Evolutionary conservation across 1,140 invertebrate genomes (phyloP), one percentile per base, ranked within the genome.

Genomic region (Myzus persicae): DNA sequence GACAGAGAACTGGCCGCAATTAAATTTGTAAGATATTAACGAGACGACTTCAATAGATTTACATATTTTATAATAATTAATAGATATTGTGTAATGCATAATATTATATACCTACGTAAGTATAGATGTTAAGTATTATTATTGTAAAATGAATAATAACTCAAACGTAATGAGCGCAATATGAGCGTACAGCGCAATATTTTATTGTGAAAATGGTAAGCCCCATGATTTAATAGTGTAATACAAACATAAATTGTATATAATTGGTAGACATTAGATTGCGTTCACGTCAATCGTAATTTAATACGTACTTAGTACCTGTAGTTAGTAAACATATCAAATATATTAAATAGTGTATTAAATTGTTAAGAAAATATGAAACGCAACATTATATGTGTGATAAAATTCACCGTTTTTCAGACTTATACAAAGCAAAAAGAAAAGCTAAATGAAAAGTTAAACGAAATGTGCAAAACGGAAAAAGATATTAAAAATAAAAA

Each of bases 341-440:
- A 67, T n/a, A 76, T n/a, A n/a, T n/a, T 18, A 26, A 31, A n/a
- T n/a, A 31, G 4, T 31, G 4, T 59, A 59, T 67, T 67, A 67
- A 20, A 48, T 1, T 31, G 2, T 26, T 59, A 59, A 59, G 9
- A 67, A 76, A 76, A 76, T 4, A n/a, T n/a, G 1, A 76, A 76
- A 76, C 18, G n/a, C 14, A 18, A 18, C 31, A n/a, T 3, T 76
- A n/a, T n/a, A n/a, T 1, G 18, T 38, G n/a, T 82, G 22, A 82
- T 18, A 38, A 82, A 24, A 44, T 67, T 0, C 8, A 42, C 31
- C 44, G 38, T 67, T 31, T 59, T 59, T n/a, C 4, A 90, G 90
- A 85, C 44, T 84, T 93, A 93, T n/a, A 31, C n/a, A 40, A 93
- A 84, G 40, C n/a, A 93, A 4, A 93, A 84, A 38, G 18, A 85